A percentile compares a stretch with the other conserved stretches of the same genome.
Conservation (phyloP, 2,797 vertebrate species). For the Sebastes diploproa region DNA sequence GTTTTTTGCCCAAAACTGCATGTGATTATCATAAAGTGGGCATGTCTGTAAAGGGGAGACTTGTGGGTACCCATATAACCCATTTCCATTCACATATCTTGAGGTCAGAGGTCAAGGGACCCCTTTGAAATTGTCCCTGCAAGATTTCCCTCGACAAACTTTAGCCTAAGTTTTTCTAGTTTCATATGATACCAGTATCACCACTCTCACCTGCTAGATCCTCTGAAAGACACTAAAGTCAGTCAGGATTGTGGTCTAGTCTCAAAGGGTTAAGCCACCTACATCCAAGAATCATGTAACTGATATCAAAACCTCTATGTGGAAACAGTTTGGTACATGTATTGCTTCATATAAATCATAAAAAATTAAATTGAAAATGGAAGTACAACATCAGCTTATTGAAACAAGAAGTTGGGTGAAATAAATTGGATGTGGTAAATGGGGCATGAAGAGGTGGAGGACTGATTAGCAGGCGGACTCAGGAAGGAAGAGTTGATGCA, state of each 20-base stretch:
- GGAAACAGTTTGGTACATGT: neutral
- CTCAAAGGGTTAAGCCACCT: neutral
- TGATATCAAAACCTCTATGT: neutral
- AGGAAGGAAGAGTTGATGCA: neutral
- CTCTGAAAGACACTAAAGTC: no score
- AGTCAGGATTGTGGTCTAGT: rapidly evolving
- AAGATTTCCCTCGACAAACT: no score
- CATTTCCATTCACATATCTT: no score
- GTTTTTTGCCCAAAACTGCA: no score
- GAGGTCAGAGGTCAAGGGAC: no score
- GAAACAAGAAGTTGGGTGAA: conserved; percentile 2
- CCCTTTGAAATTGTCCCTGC: no score
- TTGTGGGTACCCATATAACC: no score
- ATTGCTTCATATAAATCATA: neutral
- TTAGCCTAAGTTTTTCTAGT: no score
- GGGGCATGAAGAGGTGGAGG: conserved; percentile 18
- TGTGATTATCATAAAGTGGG: no score
- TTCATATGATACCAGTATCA: no score
- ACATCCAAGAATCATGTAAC: neutral
- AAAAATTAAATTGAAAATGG: neutral
- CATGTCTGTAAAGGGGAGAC: no score
- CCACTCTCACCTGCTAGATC: no score
- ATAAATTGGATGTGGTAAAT: conserved; percentile 28
- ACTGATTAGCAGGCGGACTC: neutral
- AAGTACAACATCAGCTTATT: neutral